Evolutionary conservation across 1,140 invertebrate species (phyloP), one percentile per base, ranked within the genome.

Genomic region (Papilio helenus): DNA sequence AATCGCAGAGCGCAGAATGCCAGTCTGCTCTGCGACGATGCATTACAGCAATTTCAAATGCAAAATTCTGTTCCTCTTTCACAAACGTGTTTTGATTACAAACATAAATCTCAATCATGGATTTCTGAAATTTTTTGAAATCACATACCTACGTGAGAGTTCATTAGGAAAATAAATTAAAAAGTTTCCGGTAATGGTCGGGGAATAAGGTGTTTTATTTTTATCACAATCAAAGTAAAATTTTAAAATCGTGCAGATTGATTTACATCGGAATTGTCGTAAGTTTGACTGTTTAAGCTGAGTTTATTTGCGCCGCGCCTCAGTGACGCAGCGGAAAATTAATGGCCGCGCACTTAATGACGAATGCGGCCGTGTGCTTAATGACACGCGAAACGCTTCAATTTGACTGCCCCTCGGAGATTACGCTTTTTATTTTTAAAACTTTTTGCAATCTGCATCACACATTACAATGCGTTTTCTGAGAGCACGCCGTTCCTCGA

Each of bases 301-400:
- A 29, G 14, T 68, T 29, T 68, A 68, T 68, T 29, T 29, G 61
- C 61, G 23, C 12, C 61, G 12, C 61, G 4, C n/a, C 12, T 18
- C 18, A n/a, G 51, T 55, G 51, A 55, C 61, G 26, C 61, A 29
- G 23, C 61, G 61, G 61, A 68, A 68, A 68, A 68, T 68, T 68
- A 68, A 68, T 68, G 26, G 61, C 10, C 61, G 61, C 61, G 23
- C 26, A 68, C 61, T 68, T 68, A 68, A 68, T 68, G 61, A 68
- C 61, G 61, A 68, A 68, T 29, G 61, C 61, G 61, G 61, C 34
- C 61, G 26, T 18, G 61, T 68, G 61, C 26, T 68, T 68, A 68
- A 68, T 68, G 61, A 68, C 26, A 68, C 26, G 61, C 61, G 61
- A 68, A 68, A 29, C 14, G 61, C 8, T 65, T 65, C 14, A 65